These are phyloP conservation scores for Atractosteus spatula DNA, from an alignment of 2,113 vertebrate genomes.

Conservation along the genomic window DNA sequence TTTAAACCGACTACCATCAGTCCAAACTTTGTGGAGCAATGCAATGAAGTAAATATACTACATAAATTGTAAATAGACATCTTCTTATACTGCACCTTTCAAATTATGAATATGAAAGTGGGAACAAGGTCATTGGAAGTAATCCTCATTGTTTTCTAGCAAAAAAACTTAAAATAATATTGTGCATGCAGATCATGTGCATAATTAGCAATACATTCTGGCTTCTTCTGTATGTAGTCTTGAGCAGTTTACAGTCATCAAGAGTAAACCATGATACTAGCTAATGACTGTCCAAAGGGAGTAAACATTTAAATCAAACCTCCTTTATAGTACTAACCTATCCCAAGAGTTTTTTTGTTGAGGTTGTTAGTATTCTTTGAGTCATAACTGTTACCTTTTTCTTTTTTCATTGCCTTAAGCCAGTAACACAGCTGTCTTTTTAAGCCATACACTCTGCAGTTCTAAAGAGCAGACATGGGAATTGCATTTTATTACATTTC, in stretches of 20 bases:
- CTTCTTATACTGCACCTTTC: too few species aligned
- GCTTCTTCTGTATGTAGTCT: background rate
- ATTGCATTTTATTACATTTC: background rate
- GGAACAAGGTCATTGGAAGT: too few species aligned
- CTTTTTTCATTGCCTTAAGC: conserved; percentile 10
- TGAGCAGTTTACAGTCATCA: conserved; percentile 19
- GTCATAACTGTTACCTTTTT: conserved; percentile 2
- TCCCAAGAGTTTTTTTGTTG: conserved; percentile 7
- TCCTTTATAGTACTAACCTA: conserved; percentile 14
- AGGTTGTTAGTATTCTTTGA: background rate
- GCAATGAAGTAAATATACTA: too few species aligned
- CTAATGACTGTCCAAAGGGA: conserved; percentile 16
- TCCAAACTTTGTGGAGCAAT: background rate
- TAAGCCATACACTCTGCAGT: background rate
- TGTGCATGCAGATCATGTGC: background rate
- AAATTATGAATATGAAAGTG: too few species aligned
- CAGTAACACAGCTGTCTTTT: conserved; percentile 10
- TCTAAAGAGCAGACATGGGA: background rate
- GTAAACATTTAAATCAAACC: conserved; percentile 21
- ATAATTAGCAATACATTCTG: background rate
- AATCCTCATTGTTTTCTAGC: too few species aligned
- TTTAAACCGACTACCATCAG: too few species aligned
- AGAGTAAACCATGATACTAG: background rate
- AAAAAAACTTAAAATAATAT: background rate
- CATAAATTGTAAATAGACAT: too few species aligned